Evolutionary conservation across 2,797 vertebrate species (phyloP), one percentile per base, ranked within the genome.

Genomic region (Zalophus californianus): DNA sequence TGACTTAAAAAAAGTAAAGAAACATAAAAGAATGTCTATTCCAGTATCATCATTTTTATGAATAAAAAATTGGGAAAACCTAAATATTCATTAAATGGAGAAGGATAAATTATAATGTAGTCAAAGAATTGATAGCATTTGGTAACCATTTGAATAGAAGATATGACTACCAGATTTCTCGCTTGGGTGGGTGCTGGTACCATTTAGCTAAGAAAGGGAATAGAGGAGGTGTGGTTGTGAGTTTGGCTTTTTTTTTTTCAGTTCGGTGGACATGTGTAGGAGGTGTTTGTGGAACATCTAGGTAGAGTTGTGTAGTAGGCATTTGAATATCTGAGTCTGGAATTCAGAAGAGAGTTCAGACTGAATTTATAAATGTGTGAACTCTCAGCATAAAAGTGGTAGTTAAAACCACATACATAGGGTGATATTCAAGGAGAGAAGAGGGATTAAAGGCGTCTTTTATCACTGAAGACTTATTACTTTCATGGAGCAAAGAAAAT

Each of bases 281-380:
- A 94, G 68, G 82, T 84, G 11, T 97, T 91, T 95, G 78, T 93
- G 58, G 79, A 91, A 88, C 38, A 95, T 88, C 48, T 83, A 93
- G 44, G 70, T 91, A 88, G 68, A 79, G 87, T 78, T 94, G 50
- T 87, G 41, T 87, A 92, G 50, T 91, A 96, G 38, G 60, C 32
- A 91, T 66, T 91, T 95, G 82, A 90, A 87, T 93, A 92, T 78
- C 79, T 94, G 75, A 96, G 56, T 72, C 92, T 92, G 29, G 13
- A 15, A 41, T 25, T 94, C 75, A 86, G 25, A 93, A 94, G 58
- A 21, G 27, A 90, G 70, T 92, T 90, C 75, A 94, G 80, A 96
- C n/a, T 92, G 75, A 90, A 94, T 96, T 90, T 86, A 90, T 90
- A 83, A 25, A 78, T 79, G 41, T 90, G 25, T 73, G 70, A 92